Evolutionary conservation across 1,140 invertebrate species (phyloP).

Genomic region (Trachymyrmex cornetzi): DNA sequence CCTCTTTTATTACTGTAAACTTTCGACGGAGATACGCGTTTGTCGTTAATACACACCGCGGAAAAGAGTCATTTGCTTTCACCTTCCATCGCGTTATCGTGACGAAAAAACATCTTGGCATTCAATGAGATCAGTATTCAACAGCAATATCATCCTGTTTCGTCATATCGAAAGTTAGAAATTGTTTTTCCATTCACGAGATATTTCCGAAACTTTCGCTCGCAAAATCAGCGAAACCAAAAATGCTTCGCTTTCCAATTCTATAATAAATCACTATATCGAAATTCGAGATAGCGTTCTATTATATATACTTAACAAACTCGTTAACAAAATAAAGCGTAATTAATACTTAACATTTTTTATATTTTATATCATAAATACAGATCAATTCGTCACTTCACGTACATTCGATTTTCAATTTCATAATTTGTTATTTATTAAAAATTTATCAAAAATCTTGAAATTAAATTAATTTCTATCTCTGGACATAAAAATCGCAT

Average conservation of each 20-base stretch:
- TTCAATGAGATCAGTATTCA: not conserved
- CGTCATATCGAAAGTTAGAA: conserved; percentile 45
- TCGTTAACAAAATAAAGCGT: too few relatives aligned
- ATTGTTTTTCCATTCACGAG: conserved; percentile 24
- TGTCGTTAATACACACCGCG: not conserved
- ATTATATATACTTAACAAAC: not conserved
- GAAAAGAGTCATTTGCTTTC: not conserved
- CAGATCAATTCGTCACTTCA: not conserved
- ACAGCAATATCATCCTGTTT: conserved; percentile 3
- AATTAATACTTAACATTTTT: not conserved
- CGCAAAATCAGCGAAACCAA: not conserved
- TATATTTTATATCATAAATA: not conserved
- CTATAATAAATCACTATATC: conserved; percentile 3
- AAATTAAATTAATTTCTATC: too few relatives aligned
- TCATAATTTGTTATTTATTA: too few relatives aligned
- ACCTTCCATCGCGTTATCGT: not conserved
- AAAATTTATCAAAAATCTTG: too few relatives aligned
- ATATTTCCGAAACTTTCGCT: conserved; percentile 16
- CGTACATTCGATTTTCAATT: too few relatives aligned
- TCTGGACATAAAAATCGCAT: too few relatives aligned
- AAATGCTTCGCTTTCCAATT: not conserved
- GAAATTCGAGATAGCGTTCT: not conserved
- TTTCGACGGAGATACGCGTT: not conserved
- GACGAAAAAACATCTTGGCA: conserved; percentile 15
- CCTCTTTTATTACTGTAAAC: not conserved